A percentile compares a stretch with the other conserved stretches of the same genome.
Evolutionary conservation across 2,797 vertebrate species (phyloP).

Genomic region (Lateolabrax maculatus): DNA sequence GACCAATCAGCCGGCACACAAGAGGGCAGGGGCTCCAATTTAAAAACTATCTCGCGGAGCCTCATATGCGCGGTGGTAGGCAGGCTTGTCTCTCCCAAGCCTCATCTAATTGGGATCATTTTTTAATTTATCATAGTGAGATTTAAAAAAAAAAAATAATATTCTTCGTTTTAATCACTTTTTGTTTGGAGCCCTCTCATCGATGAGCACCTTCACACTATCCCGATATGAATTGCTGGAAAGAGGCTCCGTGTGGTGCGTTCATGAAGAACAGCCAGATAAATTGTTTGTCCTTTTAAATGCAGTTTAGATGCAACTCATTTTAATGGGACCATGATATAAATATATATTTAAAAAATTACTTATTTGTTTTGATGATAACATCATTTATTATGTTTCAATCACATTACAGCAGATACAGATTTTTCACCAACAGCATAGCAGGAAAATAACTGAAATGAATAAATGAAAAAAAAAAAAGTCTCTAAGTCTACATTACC

Average conservation of each 20-base stretch:
- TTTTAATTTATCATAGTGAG: not conserved
- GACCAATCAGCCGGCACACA: slow-evolving; percentile 2
- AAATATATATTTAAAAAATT: no score
- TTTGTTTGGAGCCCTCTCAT: not conserved
- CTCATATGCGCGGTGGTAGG: not conserved
- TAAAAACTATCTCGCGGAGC: not conserved
- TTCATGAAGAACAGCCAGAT: not conserved
- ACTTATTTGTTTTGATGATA: slow-evolving; percentile 34
- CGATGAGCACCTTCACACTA: not conserved
- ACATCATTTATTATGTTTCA: slow-evolving; percentile 82
- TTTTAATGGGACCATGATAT: not conserved
- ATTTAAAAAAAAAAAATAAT: not conserved
- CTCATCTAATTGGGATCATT: not conserved
- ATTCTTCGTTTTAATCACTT: not conserved
- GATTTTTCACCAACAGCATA: slow-evolving; percentile 71
- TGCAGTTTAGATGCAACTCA: not conserved
- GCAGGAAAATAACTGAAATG: slow-evolving; percentile 63
- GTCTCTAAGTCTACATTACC: slow-evolving; percentile 69
- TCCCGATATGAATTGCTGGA: not conserved
- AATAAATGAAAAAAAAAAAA: slow-evolving; percentile 44
- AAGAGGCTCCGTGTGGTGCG: not conserved
- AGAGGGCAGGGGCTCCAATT: not conserved
- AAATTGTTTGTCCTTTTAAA: not conserved
- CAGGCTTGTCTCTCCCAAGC: not conserved
- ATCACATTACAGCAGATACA: slow-evolving; percentile 85